Evolutionary conservation across 2,797 vertebrate species (phyloP).

Genomic region (Pseudopleuronectes americanus): DNA sequence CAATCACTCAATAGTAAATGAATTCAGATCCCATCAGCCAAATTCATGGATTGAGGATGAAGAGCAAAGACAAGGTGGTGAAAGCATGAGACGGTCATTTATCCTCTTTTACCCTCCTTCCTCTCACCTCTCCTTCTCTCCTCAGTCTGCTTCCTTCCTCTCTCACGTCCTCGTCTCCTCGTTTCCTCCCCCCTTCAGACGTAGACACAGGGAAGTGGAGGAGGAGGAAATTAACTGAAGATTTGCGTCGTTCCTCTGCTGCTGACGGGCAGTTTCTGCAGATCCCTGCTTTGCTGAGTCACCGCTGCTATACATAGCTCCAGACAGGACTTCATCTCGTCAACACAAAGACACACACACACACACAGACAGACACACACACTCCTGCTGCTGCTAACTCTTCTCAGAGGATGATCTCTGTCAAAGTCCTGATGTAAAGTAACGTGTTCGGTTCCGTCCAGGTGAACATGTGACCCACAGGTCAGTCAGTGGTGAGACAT

Average conservation of each 20-base stretch:
- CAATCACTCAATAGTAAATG: not conserved
- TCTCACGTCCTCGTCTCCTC: not conserved
- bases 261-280: conserved; percentile 48
- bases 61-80: not conserved
- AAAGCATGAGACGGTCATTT: not conserved
- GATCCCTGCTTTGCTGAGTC: conserved; percentile 75
- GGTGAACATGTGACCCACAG: not conserved
- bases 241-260: conserved; percentile 26
- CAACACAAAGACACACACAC: conserved; percentile 12
- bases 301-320: conserved; percentile 56
- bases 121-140: too few species aligned
- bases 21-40: too few species aligned
- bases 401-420: too few species aligned
- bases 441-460: not conserved
- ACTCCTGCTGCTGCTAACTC: too few species aligned
- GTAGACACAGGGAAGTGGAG: not conserved
- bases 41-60: not conserved
- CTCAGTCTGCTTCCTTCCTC: not conserved
- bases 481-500: conserved; percentile 73
- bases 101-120: not conserved
- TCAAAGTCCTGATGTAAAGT: too few species aligned
- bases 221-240: conserved; percentile 13
- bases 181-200: not conserved
- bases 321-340: conserved; percentile 39
- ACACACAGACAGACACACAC: conserved; percentile 15